phyloP scores from a whole-genome alignment of 2,113 vertebrate genomes.

The Cercopithecus mona region DNA sequence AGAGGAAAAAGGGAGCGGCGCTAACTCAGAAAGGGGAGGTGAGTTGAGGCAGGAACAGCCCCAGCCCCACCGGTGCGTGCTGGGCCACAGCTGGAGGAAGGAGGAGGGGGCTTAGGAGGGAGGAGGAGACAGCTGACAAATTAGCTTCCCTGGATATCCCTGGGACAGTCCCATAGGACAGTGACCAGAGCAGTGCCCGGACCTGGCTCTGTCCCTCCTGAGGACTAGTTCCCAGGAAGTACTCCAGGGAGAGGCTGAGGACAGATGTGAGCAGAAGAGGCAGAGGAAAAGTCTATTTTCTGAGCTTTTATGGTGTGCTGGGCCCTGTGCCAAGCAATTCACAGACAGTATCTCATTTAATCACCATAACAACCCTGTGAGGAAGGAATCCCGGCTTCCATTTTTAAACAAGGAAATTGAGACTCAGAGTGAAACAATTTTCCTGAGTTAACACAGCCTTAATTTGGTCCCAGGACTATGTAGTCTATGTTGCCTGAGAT shows the following conservation, averaged over 20 bases:
- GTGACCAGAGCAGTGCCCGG: background rate
- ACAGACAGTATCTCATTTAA: slow-evolving; percentile 65
- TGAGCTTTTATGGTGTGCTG: slow-evolving; percentile 26
- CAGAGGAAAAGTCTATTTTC: slow-evolving; percentile 23
- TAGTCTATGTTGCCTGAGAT: background rate
- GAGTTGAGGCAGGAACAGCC: background rate
- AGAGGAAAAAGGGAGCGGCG: background rate
- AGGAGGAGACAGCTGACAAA: background rate
- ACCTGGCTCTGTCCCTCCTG: background rate
- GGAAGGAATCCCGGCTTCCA: slow-evolving; percentile 57
- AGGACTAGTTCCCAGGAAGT: background rate
- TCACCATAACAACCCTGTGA: slow-evolving; percentile 52
- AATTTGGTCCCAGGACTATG: background rate
- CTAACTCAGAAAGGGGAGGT: background rate
- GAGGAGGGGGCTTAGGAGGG: background rate
- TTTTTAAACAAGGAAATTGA: slow-evolving; percentile 61
- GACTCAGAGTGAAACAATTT: slow-evolving; percentile 42
- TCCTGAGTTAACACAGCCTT: slow-evolving; percentile 26
- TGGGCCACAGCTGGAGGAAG: background rate
- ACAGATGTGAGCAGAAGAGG: slow-evolving; percentile 35
- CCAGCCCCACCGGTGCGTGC: background rate
- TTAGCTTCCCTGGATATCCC: background rate
- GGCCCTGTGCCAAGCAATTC: slow-evolving; percentile 60
- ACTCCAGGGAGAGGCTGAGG: slow-evolving; percentile 26
- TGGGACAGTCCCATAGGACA: background rate